phyloP scores from a whole-genome alignment of 2,797 vertebrate genomes.

The Tapera naevia region DNA sequence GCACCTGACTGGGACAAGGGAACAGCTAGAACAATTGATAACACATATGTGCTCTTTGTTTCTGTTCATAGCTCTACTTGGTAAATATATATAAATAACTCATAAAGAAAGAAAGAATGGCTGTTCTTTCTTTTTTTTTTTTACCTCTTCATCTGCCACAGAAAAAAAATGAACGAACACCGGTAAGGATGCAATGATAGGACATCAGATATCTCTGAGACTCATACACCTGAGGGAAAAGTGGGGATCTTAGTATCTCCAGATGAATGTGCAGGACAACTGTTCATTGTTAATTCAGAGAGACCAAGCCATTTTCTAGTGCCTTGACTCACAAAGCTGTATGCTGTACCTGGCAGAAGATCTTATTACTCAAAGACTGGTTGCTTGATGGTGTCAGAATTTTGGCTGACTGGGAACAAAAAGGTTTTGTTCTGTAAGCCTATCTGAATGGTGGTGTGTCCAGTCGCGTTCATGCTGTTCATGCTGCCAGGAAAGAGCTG shows the following conservation, averaged over 20 bases:
- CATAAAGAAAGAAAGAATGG: neutral
- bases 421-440: neutral
- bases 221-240: neutral
- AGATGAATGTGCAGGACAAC: neutral
- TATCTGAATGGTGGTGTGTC: neutral
- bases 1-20: neutral
- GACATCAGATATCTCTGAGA: constrained; percentile 14
- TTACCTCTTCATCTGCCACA: neutral
- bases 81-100: neutral
- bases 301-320: neutral
- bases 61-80: neutral
- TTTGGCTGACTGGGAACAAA: neutral
- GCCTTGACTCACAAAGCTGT: neutral
- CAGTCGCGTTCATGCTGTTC: neutral
- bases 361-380: constrained; percentile 2
- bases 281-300: constrained; percentile 1
- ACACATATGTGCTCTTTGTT: neutral
- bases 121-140: neutral
- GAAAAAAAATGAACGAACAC: neutral
- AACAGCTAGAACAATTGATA: neutral
- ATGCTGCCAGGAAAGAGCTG: neutral
- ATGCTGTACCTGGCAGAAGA: neutral
- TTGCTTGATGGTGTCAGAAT: neutral
- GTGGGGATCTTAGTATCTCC: neutral
- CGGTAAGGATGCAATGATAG: neutral